phyloP scores from a whole-genome alignment of 1,140 invertebrate species.

The Trichonephila inaurata region DNA sequence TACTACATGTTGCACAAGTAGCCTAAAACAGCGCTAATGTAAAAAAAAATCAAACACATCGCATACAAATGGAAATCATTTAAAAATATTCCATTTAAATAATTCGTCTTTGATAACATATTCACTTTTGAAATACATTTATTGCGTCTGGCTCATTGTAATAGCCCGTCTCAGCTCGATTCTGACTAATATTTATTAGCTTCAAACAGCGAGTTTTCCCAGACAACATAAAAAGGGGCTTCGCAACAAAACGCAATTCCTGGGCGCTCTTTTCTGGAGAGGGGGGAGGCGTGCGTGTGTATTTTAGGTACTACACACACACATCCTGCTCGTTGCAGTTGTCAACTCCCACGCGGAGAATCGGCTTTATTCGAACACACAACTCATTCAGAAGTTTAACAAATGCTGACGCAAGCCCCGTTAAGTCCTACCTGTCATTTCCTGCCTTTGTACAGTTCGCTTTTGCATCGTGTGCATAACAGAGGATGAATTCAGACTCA shows the following conservation, averaged over 20 bases:
- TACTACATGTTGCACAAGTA: too few relatives aligned
- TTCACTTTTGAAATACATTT: too few relatives aligned
- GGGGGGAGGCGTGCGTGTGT: background rate
- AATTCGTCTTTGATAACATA: too few relatives aligned
- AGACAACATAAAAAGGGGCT: background rate
- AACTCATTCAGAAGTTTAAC: constrained; percentile 16
- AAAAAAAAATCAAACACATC: too few relatives aligned
- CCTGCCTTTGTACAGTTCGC: background rate
- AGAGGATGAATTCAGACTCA: too few relatives aligned
- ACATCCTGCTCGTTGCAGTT: background rate
- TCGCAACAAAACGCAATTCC: background rate
- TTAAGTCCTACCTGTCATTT: background rate
- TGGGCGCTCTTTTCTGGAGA: background rate
- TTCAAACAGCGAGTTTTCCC: background rate
- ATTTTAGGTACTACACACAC: background rate
- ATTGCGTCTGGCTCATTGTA: too few relatives aligned
- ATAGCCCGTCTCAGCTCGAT: background rate
- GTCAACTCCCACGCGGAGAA: background rate
- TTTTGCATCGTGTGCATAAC: too few relatives aligned
- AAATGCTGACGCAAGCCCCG: background rate
- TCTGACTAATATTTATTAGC: background rate
- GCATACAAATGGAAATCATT: too few relatives aligned
- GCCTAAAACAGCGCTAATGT: too few relatives aligned
- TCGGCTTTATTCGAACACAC: background rate
- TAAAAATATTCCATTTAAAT: too few relatives aligned